Base-by-base conservation (phyloP, 2,113 vertebrate genomes). In the Seriola quinqueradiata region DNA sequence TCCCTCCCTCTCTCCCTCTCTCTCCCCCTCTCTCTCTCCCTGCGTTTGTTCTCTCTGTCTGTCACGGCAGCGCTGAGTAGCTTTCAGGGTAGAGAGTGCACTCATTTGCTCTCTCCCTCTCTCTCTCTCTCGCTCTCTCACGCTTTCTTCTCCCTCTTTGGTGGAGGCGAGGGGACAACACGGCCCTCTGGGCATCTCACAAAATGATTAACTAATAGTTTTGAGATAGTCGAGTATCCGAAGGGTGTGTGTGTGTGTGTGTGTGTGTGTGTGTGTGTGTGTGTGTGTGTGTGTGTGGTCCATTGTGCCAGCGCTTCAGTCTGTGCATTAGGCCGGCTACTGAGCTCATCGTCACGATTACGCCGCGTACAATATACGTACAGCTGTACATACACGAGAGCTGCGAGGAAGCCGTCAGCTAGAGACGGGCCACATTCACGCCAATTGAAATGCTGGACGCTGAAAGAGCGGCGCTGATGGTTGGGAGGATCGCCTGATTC, bases 161-260 rank as follows among this genome's bases (percentile, higher is more conserved):
- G 87, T 88, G 80, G 70, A 89, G 90, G 89, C 70, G 52, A 86
- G 70, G 83, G 90, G 89, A 89, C 91, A 90, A 90, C 84, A 75
- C 38, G 68, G 70, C 91, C 93, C 92, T 83, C 52, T 75, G 91
- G 92, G 87, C 77, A 89, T 87, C 84, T 89, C 83, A 91, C 88
- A 93, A 92, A 93, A 91, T 92, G 67, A 92, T 93, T 91, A 93
- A 93, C 92, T 91, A 90, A 93, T 86, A 91, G 83, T 90, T 89
- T 81, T 79, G 75, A 85, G 86, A 85, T 79, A 83, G 86, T 87
- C 80, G 81, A 86, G 86, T 80, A 90, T 81, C 79, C 75, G 70
- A 89, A 88, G 83, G 82, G 38, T 72, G 83, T 70, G 82, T 36
- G 70, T 65, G 79, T 67, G 81, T 71, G 38, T 70, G 84, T 70